These are phyloP conservation scores for Alces alces DNA, from an alignment of 2,113 vertebrate species.

Conservation along the genomic window DNA sequence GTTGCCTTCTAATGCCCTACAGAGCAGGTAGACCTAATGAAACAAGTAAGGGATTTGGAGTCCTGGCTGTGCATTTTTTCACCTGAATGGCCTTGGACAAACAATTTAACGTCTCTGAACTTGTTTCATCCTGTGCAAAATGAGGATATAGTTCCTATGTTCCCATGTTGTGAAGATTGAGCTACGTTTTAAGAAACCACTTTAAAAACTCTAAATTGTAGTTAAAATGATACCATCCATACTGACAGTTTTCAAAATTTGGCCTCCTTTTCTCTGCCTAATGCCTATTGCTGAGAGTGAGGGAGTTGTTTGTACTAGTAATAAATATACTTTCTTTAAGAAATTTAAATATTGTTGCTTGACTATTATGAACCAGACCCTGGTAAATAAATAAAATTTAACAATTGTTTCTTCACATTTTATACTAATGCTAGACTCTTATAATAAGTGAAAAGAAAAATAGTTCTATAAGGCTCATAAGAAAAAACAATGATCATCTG, in stretches of 20 bases:
- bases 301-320: neutral
- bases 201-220: neutral
- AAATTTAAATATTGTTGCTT: neutral
- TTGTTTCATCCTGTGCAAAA: constrained; percentile 7
- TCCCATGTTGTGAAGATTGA: neutral
- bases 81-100: neutral
- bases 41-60: neutral
- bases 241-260: neutral
- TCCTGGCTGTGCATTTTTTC: neutral
- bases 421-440: neutral
- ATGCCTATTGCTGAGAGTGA: neutral
- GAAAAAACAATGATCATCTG: neutral
- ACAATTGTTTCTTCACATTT: neutral
- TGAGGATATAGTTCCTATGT: neutral
- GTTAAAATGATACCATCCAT: neutral
- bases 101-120: neutral
- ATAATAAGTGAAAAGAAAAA: neutral
- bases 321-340: neutral
- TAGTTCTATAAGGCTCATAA: neutral
- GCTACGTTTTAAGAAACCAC: neutral
- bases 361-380: neutral
- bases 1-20: neutral
- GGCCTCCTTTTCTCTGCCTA: neutral
- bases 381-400: neutral
- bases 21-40: neutral